Percentiles rank a stretch among this genome's conserved stretches.
phyloP scores from a whole-genome alignment of 2,113 vertebrate species.

The Malurus melanocephalus region DNA sequence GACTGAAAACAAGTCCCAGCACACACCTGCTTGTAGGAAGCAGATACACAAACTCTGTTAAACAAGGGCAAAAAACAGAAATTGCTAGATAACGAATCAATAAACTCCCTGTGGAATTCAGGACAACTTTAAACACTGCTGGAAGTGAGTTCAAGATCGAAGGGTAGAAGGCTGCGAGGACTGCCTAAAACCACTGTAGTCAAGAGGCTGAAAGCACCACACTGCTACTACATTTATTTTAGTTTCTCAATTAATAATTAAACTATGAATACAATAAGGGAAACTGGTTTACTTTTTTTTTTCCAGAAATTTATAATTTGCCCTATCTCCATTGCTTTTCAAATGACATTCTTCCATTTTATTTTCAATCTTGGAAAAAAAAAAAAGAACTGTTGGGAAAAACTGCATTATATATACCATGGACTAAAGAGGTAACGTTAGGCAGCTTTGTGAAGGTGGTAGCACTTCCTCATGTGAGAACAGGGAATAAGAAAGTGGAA shows the following conservation, averaged over 20 bases:
- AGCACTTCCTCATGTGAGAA: not conserved
- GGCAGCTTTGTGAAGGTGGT: not conserved
- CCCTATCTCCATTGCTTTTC: not conserved
- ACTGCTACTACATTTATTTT: not conserved
- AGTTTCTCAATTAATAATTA: not conserved
- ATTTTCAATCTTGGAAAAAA: not conserved
- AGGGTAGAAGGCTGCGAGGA: not conserved
- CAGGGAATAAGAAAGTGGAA: not conserved
- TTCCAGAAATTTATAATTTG: not conserved
- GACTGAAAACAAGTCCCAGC: not conserved
- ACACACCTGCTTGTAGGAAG: fast-evolving
- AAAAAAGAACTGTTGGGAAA: not conserved
- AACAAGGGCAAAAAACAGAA: not conserved
- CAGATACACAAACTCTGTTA: not conserved
- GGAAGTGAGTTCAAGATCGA: not conserved
- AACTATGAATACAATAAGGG: not conserved
- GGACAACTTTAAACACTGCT: not conserved
- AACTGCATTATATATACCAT: not conserved
- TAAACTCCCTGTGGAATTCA: not conserved
- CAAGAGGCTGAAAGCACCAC: not conserved
- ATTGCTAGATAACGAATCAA: not conserved
- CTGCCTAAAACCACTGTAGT: not conserved
- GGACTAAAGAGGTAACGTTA: not conserved
- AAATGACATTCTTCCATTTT: not conserved
- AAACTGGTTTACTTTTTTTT: not conserved